Evolutionary conservation across 1,140 invertebrate genomes (phyloP).

Genomic region (Lerema accius): DNA sequence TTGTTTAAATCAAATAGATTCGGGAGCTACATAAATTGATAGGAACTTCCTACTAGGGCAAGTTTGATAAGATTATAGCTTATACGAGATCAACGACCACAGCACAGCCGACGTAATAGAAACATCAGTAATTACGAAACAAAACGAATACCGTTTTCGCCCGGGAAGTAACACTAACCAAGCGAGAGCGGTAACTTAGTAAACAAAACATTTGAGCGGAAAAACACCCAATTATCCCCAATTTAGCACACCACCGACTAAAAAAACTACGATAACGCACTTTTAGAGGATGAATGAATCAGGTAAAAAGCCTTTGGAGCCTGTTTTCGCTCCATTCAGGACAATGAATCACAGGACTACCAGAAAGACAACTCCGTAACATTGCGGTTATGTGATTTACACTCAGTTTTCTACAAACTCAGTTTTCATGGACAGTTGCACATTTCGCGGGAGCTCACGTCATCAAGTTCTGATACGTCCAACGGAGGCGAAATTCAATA

Average conservation of each 20-base stretch:
- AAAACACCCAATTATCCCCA: slow-evolving; percentile 40
- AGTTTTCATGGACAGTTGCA: slow-evolving; percentile 51
- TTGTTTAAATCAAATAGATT: background rate
- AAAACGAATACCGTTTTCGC: slow-evolving; percentile 7
- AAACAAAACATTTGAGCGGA: slow-evolving; percentile 69
- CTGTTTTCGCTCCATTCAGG: slow-evolving; percentile 61
- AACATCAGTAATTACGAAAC: slow-evolving; percentile 27
- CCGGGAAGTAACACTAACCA: slow-evolving; percentile 26
- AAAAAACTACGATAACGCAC: slow-evolving; percentile 19
- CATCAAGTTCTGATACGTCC: slow-evolving; percentile 68
- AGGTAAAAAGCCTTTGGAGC: slow-evolving; percentile 47
- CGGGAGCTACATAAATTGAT: background rate
- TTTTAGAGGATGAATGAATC: slow-evolving; percentile 8
- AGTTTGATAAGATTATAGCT: slow-evolving; percentile 16
- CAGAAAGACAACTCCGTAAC: slow-evolving; percentile 1
- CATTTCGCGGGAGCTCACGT: slow-evolving; percentile 62
- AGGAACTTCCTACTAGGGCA: background rate
- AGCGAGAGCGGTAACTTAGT: slow-evolving; percentile 57
- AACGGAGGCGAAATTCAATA: slow-evolving; percentile 70
- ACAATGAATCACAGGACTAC: slow-evolving; percentile 70
- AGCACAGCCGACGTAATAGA: slow-evolving; percentile 6
- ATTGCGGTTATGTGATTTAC: slow-evolving; percentile 36
- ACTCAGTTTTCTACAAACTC: slow-evolving; percentile 45
- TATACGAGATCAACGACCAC: slow-evolving; percentile 27
- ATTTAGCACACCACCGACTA: slow-evolving; percentile 34